Evolutionary conservation across 2,888 invertebrate genomes (phyloP).

Genomic region (Tetanocera ferruginea): DNA sequence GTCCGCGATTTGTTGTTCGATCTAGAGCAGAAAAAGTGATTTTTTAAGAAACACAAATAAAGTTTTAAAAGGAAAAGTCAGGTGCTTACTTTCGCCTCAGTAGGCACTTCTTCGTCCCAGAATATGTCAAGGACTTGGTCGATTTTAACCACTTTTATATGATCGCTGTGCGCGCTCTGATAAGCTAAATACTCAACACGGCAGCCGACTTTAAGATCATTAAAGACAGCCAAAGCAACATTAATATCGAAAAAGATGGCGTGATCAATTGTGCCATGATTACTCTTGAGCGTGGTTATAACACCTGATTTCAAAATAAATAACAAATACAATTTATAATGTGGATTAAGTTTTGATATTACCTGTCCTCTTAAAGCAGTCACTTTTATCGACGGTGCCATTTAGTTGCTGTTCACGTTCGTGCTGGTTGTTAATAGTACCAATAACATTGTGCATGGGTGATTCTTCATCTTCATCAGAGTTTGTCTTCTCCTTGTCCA

Average conservation of each 20-base stretch:
- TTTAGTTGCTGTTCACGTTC: conserved; percentile 15
- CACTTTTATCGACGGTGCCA: conserved; percentile 44
- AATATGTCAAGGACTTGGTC: conserved; percentile 72
- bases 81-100: conserved; percentile 46
- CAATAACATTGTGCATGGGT: conserved; percentile 43
- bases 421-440: neutral
- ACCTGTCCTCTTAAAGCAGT: conserved; percentile 58
- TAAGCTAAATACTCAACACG: conserved; percentile 74
- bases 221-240: conserved; percentile 50
- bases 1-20: conserved; percentile 52
- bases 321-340: neutral
- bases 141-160: conserved; percentile 73
- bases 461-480: conserved; percentile 6
- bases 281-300: conserved; percentile 73
- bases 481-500: conserved; percentile 49
- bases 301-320: conserved; percentile 68
- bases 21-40: conserved; percentile 47
- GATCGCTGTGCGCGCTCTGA: conserved; percentile 68
- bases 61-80: neutral
- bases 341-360: conserved; percentile 1
- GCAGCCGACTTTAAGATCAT: conserved; percentile 71
- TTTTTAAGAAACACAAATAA: neutral
- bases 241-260: conserved; percentile 72
- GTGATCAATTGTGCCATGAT: conserved; percentile 75
- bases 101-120: conserved; percentile 71